Conservation (phyloP, 1,140 invertebrate species). For the Drosophila saltans region DNA sequence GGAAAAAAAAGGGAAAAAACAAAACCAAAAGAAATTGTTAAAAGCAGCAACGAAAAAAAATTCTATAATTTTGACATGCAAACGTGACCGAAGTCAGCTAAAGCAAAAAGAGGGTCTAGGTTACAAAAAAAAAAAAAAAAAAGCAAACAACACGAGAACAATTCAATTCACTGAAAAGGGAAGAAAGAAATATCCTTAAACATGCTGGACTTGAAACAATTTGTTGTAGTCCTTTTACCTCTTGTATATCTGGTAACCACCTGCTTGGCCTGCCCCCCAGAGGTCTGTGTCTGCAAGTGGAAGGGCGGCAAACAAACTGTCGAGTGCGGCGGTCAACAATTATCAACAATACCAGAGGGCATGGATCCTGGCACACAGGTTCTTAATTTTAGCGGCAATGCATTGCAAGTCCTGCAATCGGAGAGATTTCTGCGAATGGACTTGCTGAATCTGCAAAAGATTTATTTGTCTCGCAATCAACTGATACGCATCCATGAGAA, state of each 20-base stretch:
- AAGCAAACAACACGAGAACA: no score
- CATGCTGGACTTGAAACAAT: constrained; percentile 37
- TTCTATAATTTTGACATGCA: constrained; percentile 66
- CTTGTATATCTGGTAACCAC: constrained; percentile 56
- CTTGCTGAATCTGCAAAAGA: constrained; percentile 93
- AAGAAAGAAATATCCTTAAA: constrained; percentile 19
- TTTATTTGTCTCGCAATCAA: constrained; percentile 90
- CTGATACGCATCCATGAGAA: constrained; percentile 90
- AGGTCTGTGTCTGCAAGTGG: constrained; percentile 93
- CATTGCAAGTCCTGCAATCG: constrained; percentile 89
- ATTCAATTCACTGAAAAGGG: background rate
- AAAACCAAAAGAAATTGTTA: background rate
- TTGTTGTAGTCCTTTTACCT: constrained; percentile 13
- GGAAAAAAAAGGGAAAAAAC: background rate
- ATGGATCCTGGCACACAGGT: constrained; percentile 95
- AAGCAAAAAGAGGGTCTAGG: background rate
- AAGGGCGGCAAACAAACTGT: constrained; percentile 95
- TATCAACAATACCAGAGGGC: constrained; percentile 90
- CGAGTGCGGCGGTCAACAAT: constrained; percentile 90
- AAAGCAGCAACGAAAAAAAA: background rate
- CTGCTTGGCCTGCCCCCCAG: constrained; percentile 86
- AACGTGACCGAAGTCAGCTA: constrained; percentile 65
- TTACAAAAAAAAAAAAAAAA: background rate
- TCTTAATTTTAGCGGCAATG: constrained; percentile 92
- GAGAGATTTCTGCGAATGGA: constrained; percentile 91